Conservation (phyloP, 2,797 vertebrate genomes). For the Sebastes baramenuke region DNA sequence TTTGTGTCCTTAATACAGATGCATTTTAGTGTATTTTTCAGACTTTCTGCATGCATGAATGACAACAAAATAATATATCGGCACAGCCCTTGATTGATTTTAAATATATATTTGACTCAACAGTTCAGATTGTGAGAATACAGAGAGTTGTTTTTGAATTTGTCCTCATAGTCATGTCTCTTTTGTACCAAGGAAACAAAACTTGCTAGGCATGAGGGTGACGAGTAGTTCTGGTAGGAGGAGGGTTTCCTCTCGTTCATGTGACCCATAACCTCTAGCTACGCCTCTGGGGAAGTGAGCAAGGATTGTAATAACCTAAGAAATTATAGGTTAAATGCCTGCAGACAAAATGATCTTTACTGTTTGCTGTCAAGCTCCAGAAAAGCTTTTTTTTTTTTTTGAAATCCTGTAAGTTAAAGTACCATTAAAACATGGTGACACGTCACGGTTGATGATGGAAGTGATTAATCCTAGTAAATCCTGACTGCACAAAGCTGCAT, state of each 20-base stretch:
- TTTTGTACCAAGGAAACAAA: background rate
- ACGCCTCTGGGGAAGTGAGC: background rate
- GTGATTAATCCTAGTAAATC: slow-evolving; percentile 53
- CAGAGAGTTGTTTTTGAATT: background rate
- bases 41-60: background rate
- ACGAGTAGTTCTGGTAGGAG: background rate
- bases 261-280: background rate
- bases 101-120: background rate
- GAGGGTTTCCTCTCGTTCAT: background rate
- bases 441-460: slow-evolving; percentile 21
- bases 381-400: background rate
- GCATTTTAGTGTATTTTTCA: background rate
- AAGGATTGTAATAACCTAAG: background rate
- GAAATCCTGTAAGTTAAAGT: slow-evolving; percentile 11
- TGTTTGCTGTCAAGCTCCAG: background rate
- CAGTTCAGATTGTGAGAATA: background rate
- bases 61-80: background rate
- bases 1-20: background rate
- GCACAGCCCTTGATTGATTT: background rate
- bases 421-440: slow-evolving; percentile 12
- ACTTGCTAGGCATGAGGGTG: background rate
- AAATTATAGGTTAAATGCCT: background rate
- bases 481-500: slow-evolving; percentile 11
- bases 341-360: background rate
- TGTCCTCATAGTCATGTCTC: background rate